Conservation (phyloP, 2,797 vertebrate genomes). For the Melanotaenia trifasciata region DNA sequence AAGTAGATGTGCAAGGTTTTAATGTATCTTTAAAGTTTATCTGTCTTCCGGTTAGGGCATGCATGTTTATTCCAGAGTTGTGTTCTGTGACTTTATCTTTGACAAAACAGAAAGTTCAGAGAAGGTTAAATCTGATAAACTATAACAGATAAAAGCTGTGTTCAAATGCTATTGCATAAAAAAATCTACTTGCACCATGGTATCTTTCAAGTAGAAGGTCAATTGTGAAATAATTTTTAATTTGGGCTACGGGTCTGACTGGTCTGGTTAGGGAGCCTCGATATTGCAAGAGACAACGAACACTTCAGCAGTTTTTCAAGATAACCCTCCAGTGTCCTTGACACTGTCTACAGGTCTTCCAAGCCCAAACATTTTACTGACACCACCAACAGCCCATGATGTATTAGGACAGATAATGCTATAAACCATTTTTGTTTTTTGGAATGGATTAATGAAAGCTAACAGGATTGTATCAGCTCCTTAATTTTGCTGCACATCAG, state of each 20-base stretch:
- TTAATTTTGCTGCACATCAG: conserved; percentile 22
- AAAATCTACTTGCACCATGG: background rate
- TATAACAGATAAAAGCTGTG: background rate
- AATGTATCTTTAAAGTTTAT: background rate
- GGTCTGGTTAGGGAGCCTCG: background rate
- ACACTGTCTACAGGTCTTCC: background rate
- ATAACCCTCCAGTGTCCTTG: conserved; percentile 7
- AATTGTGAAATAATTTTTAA: background rate
- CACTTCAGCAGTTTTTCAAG: background rate
- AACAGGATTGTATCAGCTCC: conserved; percentile 8
- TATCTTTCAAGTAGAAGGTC: background rate
- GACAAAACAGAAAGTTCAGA: conserved; percentile 11
- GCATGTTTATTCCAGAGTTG: background rate
- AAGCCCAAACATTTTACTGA: background rate
- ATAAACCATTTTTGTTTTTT: background rate
- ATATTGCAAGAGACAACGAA: background rate
- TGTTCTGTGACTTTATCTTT: background rate
- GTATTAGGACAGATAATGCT: background rate
- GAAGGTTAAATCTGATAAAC: background rate
- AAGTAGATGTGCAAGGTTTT: background rate
- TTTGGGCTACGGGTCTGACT: background rate
- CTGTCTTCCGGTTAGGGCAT: background rate
- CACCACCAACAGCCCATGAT: no score
- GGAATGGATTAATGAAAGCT: conserved; percentile 1
- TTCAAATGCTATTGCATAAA: background rate